Evolutionary conservation across 2,113 vertebrate genomes (phyloP).

Genomic region (Sinosuthora webbiana): DNA sequence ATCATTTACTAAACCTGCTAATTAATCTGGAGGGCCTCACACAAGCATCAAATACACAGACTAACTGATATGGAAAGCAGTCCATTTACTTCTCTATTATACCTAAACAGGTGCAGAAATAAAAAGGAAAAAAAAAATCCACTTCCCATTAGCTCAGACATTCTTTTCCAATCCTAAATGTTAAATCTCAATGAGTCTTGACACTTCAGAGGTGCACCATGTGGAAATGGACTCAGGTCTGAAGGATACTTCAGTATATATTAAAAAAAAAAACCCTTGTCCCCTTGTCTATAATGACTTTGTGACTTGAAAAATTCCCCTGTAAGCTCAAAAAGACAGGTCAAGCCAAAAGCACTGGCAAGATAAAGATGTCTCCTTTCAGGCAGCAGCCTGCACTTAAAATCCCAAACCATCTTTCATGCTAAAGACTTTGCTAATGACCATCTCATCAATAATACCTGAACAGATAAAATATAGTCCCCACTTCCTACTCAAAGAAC

Average conservation of each 20-base stretch:
- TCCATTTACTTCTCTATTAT: background rate
- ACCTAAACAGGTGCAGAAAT: constrained; percentile 21
- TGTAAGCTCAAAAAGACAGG: background rate
- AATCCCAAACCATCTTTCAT: background rate
- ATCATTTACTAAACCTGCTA: background rate
- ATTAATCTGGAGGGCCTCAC: constrained; percentile 20
- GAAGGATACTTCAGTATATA: background rate
- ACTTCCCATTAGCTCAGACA: background rate
- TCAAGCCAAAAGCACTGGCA: background rate
- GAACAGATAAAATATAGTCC: background rate
- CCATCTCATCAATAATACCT: background rate
- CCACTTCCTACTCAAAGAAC: background rate
- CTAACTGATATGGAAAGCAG: constrained; percentile 16
- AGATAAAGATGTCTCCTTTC: background rate
- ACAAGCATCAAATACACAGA: background rate
- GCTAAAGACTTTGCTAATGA: background rate
- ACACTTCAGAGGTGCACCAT: background rate
- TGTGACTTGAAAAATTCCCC: background rate
- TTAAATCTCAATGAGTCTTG: background rate
- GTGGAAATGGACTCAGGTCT: background rate
- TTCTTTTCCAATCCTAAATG: background rate
- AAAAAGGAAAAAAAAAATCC: background rate
- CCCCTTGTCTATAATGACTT: background rate
- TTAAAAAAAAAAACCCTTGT: background rate
- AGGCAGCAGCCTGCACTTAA: background rate